These are phyloP conservation scores for Pseudomyrmex sp. DNA, from an alignment of 1,140 invertebrate species.

Conservation along the genomic window DNA sequence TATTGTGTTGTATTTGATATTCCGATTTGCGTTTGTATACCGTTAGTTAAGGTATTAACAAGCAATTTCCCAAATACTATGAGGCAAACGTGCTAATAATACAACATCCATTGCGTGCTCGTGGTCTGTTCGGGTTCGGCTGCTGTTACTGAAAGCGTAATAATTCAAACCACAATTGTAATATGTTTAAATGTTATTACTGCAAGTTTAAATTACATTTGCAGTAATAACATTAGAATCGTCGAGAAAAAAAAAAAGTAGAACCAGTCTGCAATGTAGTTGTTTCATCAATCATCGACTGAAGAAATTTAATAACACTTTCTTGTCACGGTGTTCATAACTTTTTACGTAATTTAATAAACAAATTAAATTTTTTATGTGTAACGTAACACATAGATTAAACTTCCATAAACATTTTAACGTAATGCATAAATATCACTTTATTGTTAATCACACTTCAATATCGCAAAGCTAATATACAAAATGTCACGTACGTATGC, in stretches of 20 bases:
- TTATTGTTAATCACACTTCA: too few species aligned
- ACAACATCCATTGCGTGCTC: not conserved
- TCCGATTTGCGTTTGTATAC: not conserved
- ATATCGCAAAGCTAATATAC: not conserved
- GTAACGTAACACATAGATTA: not conserved
- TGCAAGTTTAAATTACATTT: slow-evolving; percentile 32
- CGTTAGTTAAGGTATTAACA: slow-evolving; percentile 41
- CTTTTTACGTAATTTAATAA: not conserved
- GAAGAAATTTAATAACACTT: not conserved
- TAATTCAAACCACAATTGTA: not conserved
- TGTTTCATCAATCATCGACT: not conserved
- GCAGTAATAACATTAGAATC: not conserved
- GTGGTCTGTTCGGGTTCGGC: not conserved
- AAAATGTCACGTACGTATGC: not conserved
- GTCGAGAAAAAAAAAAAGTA: not conserved
- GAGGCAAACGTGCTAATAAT: slow-evolving; percentile 34
- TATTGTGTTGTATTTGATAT: not conserved
- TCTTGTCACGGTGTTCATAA: not conserved
- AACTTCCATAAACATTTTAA: not conserved
- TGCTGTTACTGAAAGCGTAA: not conserved
- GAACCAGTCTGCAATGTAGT: not conserved
- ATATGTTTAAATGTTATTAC: not conserved
- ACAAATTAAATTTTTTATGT: not conserved
- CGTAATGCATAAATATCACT: too few species aligned
- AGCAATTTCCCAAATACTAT: slow-evolving; percentile 35